Evolutionary conservation across 2,113 vertebrate species (phyloP).

Genomic region (Xyrauchen texanus): DNA sequence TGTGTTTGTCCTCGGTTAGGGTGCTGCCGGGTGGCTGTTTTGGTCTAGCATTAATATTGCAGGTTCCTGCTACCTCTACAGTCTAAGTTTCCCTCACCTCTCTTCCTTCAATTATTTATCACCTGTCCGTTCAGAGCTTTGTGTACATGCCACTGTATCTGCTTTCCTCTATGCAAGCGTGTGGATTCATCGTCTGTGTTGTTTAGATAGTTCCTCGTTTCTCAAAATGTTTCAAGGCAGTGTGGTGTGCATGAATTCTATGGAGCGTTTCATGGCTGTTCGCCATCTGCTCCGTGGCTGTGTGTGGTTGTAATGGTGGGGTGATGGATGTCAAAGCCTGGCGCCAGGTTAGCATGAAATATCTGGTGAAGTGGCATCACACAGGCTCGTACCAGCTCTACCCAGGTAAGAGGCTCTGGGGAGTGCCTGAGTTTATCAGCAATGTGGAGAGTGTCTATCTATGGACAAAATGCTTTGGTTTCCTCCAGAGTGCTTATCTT

Average conservation of each 20-base stretch:
- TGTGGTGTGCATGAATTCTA: conserved; percentile 50
- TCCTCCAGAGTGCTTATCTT: background rate
- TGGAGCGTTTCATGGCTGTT: conserved; percentile 3
- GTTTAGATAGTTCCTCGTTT: background rate
- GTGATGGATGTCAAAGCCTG: conserved; percentile 89
- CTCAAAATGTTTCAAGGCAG: background rate
- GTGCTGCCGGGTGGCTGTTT: conserved; percentile 37
- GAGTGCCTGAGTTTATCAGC: background rate
- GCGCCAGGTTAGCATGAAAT: conserved; percentile 85
- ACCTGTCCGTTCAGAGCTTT: conserved; percentile 68
- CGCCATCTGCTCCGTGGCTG: conserved; percentile 21
- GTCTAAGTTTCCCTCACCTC: conserved; percentile 72
- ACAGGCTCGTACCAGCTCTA: conserved; percentile 92
- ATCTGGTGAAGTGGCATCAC: conserved; percentile 88
- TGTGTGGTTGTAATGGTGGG: conserved; percentile 12
- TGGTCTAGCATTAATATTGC: conserved; percentile 78
- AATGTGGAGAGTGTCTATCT: background rate
- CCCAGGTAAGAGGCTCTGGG: conserved; percentile 81
- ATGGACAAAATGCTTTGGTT: background rate
- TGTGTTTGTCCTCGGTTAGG: background rate
- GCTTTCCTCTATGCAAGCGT: conserved; percentile 61
- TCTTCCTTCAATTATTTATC: conserved; percentile 86
- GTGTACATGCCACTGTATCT: conserved; percentile 69
- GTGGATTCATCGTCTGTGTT: conserved; percentile 1
- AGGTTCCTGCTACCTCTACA: conserved; percentile 61